Conservation (phyloP, 1,140 invertebrate genomes). For the Orius laevigatus region DNA sequence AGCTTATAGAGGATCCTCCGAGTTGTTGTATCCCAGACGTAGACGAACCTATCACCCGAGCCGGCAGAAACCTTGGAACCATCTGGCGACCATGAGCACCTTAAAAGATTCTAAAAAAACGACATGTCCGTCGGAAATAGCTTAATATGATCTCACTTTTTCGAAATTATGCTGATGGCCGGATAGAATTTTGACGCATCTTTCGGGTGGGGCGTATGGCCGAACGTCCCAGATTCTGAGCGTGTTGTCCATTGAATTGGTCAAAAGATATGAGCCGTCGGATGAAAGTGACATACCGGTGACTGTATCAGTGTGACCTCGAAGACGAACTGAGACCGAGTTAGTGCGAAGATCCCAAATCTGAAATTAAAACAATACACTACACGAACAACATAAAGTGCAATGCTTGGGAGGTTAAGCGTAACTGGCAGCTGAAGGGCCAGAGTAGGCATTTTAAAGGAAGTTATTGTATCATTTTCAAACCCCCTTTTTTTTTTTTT, state of each 20-base stretch:
- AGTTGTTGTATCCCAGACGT: constrained; percentile 91
- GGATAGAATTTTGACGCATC: constrained; percentile 82
- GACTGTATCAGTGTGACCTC: constrained; percentile 83
- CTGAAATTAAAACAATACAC: constrained; percentile 22
- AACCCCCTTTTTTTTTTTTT: too few species aligned
- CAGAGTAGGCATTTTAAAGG: too few species aligned
- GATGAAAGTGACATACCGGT: constrained; percentile 84
- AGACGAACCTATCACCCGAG: constrained; percentile 87
- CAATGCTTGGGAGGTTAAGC: too few species aligned
- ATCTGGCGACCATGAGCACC: constrained; percentile 77
- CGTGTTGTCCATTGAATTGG: constrained; percentile 96
- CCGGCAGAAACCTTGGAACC: constrained; percentile 76
- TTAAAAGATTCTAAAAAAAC: constrained; percentile 48
- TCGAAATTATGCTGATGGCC: constrained; percentile 98
- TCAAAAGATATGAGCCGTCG: constrained; percentile 86
- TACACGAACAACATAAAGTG: too few species aligned
- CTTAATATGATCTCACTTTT: constrained; percentile 39
- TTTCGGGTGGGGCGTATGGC: constrained; percentile 68
- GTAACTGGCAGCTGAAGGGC: too few species aligned
- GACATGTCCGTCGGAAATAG: background rate
- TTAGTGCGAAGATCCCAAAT: constrained; percentile 93
- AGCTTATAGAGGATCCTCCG: constrained; percentile 88
- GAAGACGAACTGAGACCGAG: constrained; percentile 66
- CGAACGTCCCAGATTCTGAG: constrained; percentile 65
- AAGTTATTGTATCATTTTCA: too few species aligned